These are phyloP conservation scores for Temnothorax longispinosus DNA, from an alignment of 1,140 invertebrate species.

Conservation along the genomic window DNA sequence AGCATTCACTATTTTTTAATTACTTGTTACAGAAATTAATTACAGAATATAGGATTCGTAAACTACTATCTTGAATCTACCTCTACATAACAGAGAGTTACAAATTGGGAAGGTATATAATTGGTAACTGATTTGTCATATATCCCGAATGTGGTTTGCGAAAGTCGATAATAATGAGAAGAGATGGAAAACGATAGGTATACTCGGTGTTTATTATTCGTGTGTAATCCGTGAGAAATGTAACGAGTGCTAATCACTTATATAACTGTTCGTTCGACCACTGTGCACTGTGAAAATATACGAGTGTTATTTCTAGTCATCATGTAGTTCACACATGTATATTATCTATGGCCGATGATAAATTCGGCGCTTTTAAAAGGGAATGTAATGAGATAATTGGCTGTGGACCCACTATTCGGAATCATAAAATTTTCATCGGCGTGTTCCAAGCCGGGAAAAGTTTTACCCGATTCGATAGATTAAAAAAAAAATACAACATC, in stretches of 20 bases:
- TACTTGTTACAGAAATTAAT: constrained; percentile 14
- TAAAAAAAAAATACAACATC: neutral
- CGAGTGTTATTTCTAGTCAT: neutral
- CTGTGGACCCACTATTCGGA: neutral
- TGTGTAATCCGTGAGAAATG: constrained; percentile 2
- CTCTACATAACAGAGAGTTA: constrained; percentile 10
- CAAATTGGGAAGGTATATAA: neutral
- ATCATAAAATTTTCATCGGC: constrained; percentile 7
- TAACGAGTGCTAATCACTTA: neutral
- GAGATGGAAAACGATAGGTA: no score
- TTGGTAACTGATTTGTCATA: neutral
- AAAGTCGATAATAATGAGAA: constrained; percentile 7
- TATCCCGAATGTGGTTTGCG: neutral
- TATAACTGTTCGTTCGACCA: neutral
- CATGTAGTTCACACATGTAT: neutral
- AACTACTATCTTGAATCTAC: constrained; percentile 25
- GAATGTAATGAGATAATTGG: neutral
- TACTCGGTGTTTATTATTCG: neutral
- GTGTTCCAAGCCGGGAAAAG: neutral
- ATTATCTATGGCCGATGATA: neutral
- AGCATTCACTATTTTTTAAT: constrained; percentile 5
- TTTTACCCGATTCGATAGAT: neutral
- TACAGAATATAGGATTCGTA: neutral
- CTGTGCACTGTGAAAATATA: neutral
- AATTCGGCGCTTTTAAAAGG: constrained; percentile 14